phyloP scores from a whole-genome alignment of 2,797 vertebrate genomes.

The Eptatretus atami region DNA sequence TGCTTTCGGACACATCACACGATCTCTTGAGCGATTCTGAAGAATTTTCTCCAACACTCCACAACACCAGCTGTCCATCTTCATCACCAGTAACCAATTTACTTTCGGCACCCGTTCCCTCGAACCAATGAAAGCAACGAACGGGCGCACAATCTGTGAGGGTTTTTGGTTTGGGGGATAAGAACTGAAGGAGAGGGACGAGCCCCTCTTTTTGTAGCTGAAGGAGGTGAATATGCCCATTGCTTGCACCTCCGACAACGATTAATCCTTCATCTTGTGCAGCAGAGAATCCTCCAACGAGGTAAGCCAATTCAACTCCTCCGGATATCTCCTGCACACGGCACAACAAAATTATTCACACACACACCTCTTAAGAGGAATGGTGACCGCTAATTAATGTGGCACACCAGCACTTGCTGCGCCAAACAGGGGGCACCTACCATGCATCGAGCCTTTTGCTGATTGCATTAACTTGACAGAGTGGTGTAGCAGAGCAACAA shows the following conservation, averaged over 20 bases:
- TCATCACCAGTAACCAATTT: conserved; percentile 51
- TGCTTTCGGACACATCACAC: no score
- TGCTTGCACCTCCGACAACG: conserved; percentile 30
- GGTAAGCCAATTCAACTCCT: conserved; percentile 22
- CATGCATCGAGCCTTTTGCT: no score
- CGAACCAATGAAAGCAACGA: conserved; percentile 53
- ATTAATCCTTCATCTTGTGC: conserved; percentile 24
- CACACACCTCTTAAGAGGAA: no score
- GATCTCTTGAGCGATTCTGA: no score
- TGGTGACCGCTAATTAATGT: no score
- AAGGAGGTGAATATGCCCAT: conserved; percentile 31
- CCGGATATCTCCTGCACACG: conserved; percentile 3
- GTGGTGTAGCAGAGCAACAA: no score
- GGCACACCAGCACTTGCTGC: no score
- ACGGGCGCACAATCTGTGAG: conserved; percentile 23
- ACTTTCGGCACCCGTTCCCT: conserved; percentile 12
- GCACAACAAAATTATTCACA: no score
- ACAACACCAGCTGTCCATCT: conserved; percentile 52
- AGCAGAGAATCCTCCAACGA: conserved; percentile 43
- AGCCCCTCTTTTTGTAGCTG: not conserved
- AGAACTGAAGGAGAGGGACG: conserved; percentile 15
- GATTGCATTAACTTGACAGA: no score
- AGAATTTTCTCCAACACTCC: conserved; percentile 16
- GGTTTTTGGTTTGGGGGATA: no score
- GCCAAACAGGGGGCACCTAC: no score